Percentiles rank a stretch among this genome's conserved stretches.
Evolutionary conservation across 2,113 vertebrate species (phyloP).

Genomic region (Macquaria australasica): DNA sequence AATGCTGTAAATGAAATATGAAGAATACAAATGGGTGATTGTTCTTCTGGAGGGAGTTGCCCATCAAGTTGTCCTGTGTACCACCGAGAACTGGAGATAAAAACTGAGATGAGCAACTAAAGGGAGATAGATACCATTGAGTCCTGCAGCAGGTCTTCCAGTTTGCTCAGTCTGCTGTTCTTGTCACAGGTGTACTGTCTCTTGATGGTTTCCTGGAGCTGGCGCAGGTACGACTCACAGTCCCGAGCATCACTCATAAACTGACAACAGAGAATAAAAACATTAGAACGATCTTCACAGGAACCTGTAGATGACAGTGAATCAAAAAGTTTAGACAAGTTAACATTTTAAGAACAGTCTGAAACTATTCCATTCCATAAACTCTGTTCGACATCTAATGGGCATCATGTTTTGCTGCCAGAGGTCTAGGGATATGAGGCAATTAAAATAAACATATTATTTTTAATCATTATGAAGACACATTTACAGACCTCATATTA

Average conservation of each 20-base stretch:
- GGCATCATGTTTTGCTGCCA: neutral
- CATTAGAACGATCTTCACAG: neutral
- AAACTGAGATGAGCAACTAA: neutral
- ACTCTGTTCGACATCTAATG: neutral
- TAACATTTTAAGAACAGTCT: neutral
- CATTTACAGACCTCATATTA: neutral
- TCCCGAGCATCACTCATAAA: slow-evolving; percentile 94
- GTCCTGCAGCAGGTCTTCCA: slow-evolving; percentile 98
- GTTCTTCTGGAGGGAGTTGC: neutral
- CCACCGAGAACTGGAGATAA: neutral
- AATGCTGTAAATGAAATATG: neutral
- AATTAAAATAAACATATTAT: neutral
- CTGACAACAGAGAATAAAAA: slow-evolving; percentile 74
- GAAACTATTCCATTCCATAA: neutral
- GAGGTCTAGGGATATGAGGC: neutral
- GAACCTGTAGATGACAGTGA: neutral
- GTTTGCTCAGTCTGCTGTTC: slow-evolving; percentile 91
- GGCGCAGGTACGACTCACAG: slow-evolving; percentile 91
- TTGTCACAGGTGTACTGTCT: slow-evolving; percentile 96
- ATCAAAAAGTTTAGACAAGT: neutral
- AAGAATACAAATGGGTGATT: neutral
- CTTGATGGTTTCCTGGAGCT: slow-evolving; percentile 96
- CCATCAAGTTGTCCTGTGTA: too few relatives aligned
- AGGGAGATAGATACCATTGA: slow-evolving; percentile 89
- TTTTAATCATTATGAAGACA: neutral